Evolutionary conservation across 2,888 invertebrate species (phyloP), one percentile per base, ranked within the genome.

Genomic region (Agriopis aurantiaria): DNA sequence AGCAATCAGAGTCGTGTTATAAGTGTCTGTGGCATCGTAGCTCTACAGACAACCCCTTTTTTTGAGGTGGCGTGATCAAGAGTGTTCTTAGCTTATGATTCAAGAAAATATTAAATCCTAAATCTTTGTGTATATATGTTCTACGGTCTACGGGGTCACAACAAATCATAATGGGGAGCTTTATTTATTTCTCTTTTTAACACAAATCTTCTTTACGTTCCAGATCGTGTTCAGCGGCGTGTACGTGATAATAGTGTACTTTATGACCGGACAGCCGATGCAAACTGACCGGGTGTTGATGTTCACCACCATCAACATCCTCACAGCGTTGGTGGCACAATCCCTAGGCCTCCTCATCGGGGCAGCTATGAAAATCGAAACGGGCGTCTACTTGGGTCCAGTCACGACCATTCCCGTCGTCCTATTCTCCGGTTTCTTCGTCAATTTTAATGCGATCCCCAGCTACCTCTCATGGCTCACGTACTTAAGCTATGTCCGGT

Each of bases 231-330:
- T 98, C 88, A 98, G 98, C 63, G 96, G 97, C 68, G 96, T 98
- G 45, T 98, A 98, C 88, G 97, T 97, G 68, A 95, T 97, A 80
- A 98, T 99, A 78, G 98, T 99, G 11, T 99, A 99, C 93, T 98
- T 98, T 92, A 97, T 99, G 96, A 99, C 99, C 41, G 97, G 98
- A 9, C 99, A 99, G 89, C 99, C 99, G n/a, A 96, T 97, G 92
- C 98, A 99, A 84, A 95, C 96, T 65, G 95, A 96, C 71, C 96
- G 99, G 64, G 97, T 98, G 84, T 92, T 96, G 51, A 97, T 98
- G 97, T 97, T 97, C 81, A 95, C 97, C 8, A 95, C 96, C 12
- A 94, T 95, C 72, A 94, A 95, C 85, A 97, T 98, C 72, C 95
- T 98, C 62, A 98, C 98, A 43, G 98, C 98, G 5, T 93, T 99